Evolutionary conservation across 1,140 invertebrate species (phyloP).

Genomic region (Rhopalosiphum padi): DNA sequence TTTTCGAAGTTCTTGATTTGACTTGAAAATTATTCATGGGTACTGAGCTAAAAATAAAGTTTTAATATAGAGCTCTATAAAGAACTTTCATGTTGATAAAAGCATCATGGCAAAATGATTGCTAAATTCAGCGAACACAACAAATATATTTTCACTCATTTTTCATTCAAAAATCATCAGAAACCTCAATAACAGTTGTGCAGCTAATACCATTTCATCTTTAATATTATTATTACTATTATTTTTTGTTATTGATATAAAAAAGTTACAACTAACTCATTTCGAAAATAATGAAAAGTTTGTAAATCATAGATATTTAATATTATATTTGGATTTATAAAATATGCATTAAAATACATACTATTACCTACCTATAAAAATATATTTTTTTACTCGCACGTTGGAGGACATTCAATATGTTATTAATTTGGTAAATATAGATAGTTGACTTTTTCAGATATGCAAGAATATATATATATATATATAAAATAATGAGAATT

Average conservation of each 20-base stretch:
- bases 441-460: background rate
- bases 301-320: background rate
- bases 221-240: background rate
- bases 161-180: background rate
- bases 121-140: background rate
- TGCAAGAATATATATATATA: background rate
- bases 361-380: too few relatives aligned
- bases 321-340: background rate
- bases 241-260: background rate
- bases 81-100: background rate
- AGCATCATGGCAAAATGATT: background rate
- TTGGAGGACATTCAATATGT: background rate
- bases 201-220: too few relatives aligned
- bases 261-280: background rate
- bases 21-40: constrained; percentile 23
- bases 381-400: background rate
- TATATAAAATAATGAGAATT: background rate
- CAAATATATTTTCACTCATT: background rate
- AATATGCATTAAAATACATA: background rate
- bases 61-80: background rate
- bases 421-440: background rate
- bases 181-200: background rate
- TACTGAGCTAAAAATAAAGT: background rate
- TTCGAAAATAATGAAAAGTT: background rate
- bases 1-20: constrained; percentile 10